Base-by-base conservation (phyloP, 2,888 invertebrate genomes). In the Marronus borbonicus region DNA sequence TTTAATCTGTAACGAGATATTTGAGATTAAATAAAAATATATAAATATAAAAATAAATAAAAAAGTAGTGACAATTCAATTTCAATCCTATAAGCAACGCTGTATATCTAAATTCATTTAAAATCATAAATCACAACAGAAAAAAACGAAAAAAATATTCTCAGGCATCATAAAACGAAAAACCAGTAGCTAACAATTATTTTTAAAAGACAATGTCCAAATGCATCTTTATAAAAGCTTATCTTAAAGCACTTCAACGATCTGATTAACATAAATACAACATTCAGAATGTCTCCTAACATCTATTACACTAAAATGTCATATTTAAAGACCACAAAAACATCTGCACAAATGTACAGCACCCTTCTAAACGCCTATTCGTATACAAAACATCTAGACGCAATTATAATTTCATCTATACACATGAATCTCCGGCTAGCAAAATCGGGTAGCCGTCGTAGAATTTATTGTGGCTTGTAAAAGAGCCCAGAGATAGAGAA, bases 401-500 rank as follows among this genome's bases (percentile, higher is more conserved):
- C 44, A 68, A 68, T 68, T 68, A 68, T 68, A 68, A 68, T 68
- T 68, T 68, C 68, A 68, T 68, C 68, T 68, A 68, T 20, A 68
- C 50, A 14, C 12, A 68, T 68, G 50, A 44, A 44, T 68, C 68
- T 68, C n/a, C 28, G 24, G 50, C 24, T 14, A 39, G 39, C 14
- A 39, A 50, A 68, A 50, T 68, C 68, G 68, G 68, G 68, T 74
- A 74, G 39, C 72, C 24, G 60, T 62, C 60, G 60, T 74, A 60
- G 72, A 44, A 74, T 74, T 74, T 74, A 74, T 74, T 74, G 60
- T 60, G 60, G 39, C 72, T 62, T 44, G 72, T 74, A 74, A 74
- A 74, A 62, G 60, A 58, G 55, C 44, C 31, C 12, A 44, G 44
- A 8, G 44, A 60, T 60, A 60, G 44, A 60, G 62, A 50, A 74